These are phyloP conservation scores for Leucophenga montana DNA, from an alignment of 2,888 invertebrate genomes.

Conservation along the genomic window DNA sequence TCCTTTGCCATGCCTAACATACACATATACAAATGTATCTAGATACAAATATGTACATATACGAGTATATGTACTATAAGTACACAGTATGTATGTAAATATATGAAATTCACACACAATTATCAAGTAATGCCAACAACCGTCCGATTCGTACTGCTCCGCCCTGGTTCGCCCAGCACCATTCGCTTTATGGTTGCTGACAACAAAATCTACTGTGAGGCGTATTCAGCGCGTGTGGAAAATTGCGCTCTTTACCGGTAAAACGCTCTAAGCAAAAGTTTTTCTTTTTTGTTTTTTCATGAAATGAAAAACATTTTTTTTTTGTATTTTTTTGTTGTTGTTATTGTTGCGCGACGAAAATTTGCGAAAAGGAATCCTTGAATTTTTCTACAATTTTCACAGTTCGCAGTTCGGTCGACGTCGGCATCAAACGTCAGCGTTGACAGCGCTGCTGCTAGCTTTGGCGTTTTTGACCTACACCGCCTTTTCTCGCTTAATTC, in stretches of 20 bases:
- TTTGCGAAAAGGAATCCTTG: slow-evolving; percentile 17
- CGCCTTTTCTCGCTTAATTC: slow-evolving; percentile 38
- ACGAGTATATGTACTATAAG: slow-evolving; percentile 9
- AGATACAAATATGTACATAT: slow-evolving; percentile 17
- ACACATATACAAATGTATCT: slow-evolving; percentile 19
- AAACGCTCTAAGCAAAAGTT: slow-evolving; percentile 16
- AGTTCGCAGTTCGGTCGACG: not conserved
- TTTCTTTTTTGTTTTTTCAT: slow-evolving; percentile 2
- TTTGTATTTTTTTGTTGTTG: slow-evolving; percentile 1
- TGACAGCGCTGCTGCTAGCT: not conserved
- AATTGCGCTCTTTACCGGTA: slow-evolving; percentile 18
- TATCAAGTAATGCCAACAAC: slow-evolving; percentile 40
- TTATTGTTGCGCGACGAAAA: not conserved
- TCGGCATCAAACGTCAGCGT: not conserved
- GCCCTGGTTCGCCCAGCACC: too few relatives aligned
- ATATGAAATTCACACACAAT: slow-evolving; percentile 26
- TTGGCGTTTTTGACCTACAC: slow-evolving; percentile 30
- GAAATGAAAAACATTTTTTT: not conserved
- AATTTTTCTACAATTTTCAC: not conserved
- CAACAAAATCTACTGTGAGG: not conserved
- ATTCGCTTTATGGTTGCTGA: slow-evolving; percentile 3
- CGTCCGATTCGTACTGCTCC: not conserved
- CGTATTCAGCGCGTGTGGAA: slow-evolving; percentile 8
- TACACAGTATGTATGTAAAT: not conserved
- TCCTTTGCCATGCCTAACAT: slow-evolving; percentile 50